Percentiles rank a stretch among this genome's conserved stretches.
Conservation (phyloP, 2,888 invertebrate genomes). For the Caprella mutica region DNA sequence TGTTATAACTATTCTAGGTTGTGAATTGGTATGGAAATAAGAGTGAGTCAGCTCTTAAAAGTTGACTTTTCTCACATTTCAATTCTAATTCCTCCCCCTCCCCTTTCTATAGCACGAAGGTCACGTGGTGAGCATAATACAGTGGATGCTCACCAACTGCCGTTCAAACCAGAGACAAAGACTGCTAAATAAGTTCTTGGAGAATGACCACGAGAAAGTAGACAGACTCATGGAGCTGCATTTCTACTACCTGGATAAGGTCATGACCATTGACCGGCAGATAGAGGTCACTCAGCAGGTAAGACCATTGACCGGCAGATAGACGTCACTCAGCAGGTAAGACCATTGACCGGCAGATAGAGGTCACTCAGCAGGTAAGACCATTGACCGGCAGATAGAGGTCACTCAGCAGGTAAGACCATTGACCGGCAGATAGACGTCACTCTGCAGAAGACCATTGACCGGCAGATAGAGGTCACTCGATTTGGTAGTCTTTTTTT, state of each 20-base stretch:
- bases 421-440: constrained; percentile 49
- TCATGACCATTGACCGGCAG: constrained; percentile 58
- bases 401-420: no score
- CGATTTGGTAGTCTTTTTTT: no score
- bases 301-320: no score
- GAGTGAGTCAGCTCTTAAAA: not conserved
- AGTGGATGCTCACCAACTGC: constrained; percentile 85
- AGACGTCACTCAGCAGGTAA: no score
- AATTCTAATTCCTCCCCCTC: not conserved
- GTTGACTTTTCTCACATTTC: not conserved
- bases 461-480: no score
- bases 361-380: no score
- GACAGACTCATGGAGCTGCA: constrained; percentile 91
- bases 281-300: no score
- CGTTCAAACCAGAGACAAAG: constrained; percentile 79
- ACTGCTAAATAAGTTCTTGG: constrained; percentile 85
- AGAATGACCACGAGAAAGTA: constrained; percentile 96
- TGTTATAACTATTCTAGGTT: not conserved
- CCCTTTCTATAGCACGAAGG: constrained; percentile 44
- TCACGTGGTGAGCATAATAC: constrained; percentile 84
- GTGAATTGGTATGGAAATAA: not conserved
- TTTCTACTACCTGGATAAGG: constrained; percentile 90
- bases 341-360: constrained; percentile 50
- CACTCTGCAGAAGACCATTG: no score
- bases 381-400: no score